Evolutionary conservation across 2,797 vertebrate genomes (phyloP), one percentile per base, ranked within the genome.

Genomic region (Picus viridis): DNA sequence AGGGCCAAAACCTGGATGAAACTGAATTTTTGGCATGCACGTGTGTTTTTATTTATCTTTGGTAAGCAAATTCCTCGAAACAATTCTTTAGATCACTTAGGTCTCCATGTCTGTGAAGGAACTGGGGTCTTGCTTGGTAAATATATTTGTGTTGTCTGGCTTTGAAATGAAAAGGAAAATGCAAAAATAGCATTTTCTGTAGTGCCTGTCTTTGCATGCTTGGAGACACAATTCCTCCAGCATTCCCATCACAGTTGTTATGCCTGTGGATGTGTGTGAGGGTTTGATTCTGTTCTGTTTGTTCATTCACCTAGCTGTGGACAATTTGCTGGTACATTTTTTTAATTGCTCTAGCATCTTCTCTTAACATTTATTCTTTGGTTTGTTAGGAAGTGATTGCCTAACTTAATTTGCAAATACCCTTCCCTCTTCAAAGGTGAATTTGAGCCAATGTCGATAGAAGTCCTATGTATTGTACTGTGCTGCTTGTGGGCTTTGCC

Each of bases 211-310:
- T 91, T 88, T 95, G 80, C 30, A 67, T 93, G 73, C 51, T 47
- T 77, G 83, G 61, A 78, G 73, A 62, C 68, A 32, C 83, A 86
- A 4, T 88, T 91, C 39, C 49, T 92, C 54, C 92, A 62, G 67
- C 85, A 89, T 95, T 96, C 57, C 78, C 51, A 49, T 94, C 73
- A 70, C 82, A 74, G 75, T 74, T 95, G 87, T 89, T 77, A 58
- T 10, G 75, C 45, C 56, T 51, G 65, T 86, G 78, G 58, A 84
- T 88, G 23, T 83, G 45, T 86, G 53, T 77, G 83, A 92, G 64
- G 70, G 29, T 62, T 93, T 89, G 72, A 74, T 88, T 90, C 81
- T 74, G 53, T 74, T 87, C 91, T 77, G n/a, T 76, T 90, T 34
- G 19, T 74, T 90, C 36, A 49, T 84, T 88, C 78, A 84, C 36